A percentile compares a stretch with the other conserved stretches of the same genome.
Conservation (phyloP, 2,797 vertebrate genomes). For the Myotis findleyi region DNA sequence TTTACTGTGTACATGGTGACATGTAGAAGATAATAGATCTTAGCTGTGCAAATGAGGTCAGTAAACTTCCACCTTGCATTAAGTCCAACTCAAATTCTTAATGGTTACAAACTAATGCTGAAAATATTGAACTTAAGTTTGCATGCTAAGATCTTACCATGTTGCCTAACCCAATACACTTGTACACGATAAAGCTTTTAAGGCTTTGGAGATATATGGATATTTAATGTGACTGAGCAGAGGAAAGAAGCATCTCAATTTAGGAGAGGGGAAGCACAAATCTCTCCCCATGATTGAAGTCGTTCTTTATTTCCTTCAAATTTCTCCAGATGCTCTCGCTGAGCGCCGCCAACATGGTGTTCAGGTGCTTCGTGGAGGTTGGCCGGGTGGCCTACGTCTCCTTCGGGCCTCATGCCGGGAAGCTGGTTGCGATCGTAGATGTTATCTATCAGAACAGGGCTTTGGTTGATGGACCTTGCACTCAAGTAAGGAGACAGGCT, state of each 20-base stretch:
- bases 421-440: conserved; percentile 97
- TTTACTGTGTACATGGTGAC: background rate
- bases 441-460: conserved; percentile 99
- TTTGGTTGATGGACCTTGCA: conserved; percentile 96
- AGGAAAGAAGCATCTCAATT: background rate
- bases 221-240: background rate
- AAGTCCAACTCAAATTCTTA: background rate
- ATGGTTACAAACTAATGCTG: background rate
- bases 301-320: background rate
- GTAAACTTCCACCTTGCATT: background rate
- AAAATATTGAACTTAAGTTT: background rate
- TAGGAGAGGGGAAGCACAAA: background rate
- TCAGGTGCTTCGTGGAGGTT: conserved; percentile 97
- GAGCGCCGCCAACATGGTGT: conserved; percentile 89
- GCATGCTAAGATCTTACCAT: background rate
- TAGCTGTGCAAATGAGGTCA: background rate
- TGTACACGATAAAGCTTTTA: background rate
- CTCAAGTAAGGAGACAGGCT: conserved; percentile 94
- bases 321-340: background rate
- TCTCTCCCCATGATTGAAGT: background rate
- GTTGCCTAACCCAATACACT: background rate
- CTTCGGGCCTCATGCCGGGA: conserved; percentile 96
- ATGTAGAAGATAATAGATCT: background rate
- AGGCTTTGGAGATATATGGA: background rate
- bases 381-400: conserved; percentile 96